phyloP scores from a whole-genome alignment of 2,797 vertebrate genomes.

The Sphenopsis melanotis region DNA sequence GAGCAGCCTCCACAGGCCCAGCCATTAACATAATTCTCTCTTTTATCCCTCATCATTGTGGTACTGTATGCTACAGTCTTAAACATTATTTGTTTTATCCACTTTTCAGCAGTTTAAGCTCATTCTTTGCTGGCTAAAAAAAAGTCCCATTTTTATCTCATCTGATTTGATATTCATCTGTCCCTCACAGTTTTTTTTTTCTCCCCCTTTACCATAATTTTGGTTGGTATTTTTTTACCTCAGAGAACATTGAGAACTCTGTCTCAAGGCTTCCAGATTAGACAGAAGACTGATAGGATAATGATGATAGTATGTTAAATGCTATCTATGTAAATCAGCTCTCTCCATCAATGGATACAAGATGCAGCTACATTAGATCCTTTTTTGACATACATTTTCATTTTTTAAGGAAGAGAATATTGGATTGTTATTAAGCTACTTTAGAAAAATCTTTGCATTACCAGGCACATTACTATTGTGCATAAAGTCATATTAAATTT shows the following conservation, averaged over 20 bases:
- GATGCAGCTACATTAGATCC: slow-evolving; percentile 79
- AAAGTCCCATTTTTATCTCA: slow-evolving; percentile 54
- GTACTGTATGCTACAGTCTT: slow-evolving; percentile 56
- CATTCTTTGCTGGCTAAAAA: slow-evolving; percentile 46
- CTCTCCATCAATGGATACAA: slow-evolving; percentile 81
- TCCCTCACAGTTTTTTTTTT: slow-evolving; percentile 56
- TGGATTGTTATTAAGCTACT: slow-evolving; percentile 79
- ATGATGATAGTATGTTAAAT: slow-evolving; percentile 84
- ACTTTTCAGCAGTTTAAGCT: slow-evolving; percentile 63
- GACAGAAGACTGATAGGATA: slow-evolving; percentile 84
- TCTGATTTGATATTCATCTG: slow-evolving; percentile 72
- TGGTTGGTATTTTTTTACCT: slow-evolving; percentile 68
- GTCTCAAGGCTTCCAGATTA: slow-evolving; percentile 75
- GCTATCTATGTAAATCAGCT: slow-evolving; percentile 83
- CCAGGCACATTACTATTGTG: slow-evolving; percentile 76
- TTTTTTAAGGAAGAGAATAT: slow-evolving; percentile 78
- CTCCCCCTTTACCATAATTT: slow-evolving; percentile 72
- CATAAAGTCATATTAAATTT: slow-evolving; percentile 81
- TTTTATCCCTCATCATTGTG: slow-evolving; percentile 35
- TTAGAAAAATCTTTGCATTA: slow-evolving; percentile 78
- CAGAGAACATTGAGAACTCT: slow-evolving; percentile 74
- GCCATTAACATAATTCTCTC: slow-evolving; percentile 70
- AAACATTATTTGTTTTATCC: slow-evolving; percentile 71
- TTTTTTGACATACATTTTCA: slow-evolving; percentile 80
- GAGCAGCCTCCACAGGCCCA: slow-evolving; percentile 40